Evolutionary conservation across 2,888 invertebrate species (phyloP), one percentile per base, ranked within the genome.

Genomic region (Drosophila meridionalis): DNA sequence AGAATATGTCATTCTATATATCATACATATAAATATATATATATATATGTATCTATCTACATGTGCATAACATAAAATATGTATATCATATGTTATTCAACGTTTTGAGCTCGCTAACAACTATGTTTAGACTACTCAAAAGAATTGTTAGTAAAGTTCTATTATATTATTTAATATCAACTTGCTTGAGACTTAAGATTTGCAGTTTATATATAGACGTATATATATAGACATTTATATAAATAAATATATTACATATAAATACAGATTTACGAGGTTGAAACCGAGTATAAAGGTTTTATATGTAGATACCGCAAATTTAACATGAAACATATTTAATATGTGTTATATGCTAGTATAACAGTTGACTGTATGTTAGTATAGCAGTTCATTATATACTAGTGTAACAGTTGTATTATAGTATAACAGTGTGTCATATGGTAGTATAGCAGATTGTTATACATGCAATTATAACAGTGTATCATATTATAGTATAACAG

Each of bases 51-150:
- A 14, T 36, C 12, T 36, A 3, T 34, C 36, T 26, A 56, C 0
- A 42, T 56, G 42, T 42, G 43, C 40, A 20, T 45, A 36, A 11
- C 53, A 57, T 43, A 40, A 6, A 9, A 61, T 55, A 20, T 57
- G 6, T 34, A 61, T 55, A 20, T 57, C 38, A 42, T 43, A 14
- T 58, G 45, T 60, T 72, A 61, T 61, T 4, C 65, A 73, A 73
- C n/a, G n/a, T 26, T 66, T 9, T 73, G 67, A 73, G 73, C 73
- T 73, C 55, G 55, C 55, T 7, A 26, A 6, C 48, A 47, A 36
- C n/a, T 43, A 8, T 32, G 28, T 9, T 11, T 40, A 50, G 56
- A 74, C 69, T n/a, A 43, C 34, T 1, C 9, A 32, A 55, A 55
- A 32, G 12, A 32, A 32, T 3, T n/a, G 20, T 1, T 20, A 20